A percentile compares a stretch with the other conserved stretches of the same genome.
Conservation (phyloP, 2,797 vertebrate species). For the Hippocampus kuda region DNA sequence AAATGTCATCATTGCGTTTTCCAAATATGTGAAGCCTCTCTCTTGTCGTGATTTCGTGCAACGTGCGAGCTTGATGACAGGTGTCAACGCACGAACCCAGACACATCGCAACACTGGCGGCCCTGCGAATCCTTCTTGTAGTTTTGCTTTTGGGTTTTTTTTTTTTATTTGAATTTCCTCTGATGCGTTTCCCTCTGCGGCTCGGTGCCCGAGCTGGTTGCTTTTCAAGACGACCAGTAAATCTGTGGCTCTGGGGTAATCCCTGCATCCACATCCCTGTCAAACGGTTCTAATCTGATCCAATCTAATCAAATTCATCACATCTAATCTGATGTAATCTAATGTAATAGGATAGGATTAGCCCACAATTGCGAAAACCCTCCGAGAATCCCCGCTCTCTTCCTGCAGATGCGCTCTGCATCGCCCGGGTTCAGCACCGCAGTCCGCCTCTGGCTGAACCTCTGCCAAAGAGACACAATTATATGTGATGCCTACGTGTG, state of each 20-base stretch:
- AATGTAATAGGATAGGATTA: conserved; percentile 62
- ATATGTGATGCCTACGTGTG: conserved; percentile 1
- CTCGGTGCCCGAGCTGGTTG: conserved; percentile 23
- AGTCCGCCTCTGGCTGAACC: conserved; percentile 10
- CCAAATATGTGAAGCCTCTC: conserved; percentile 27
- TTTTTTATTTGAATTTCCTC: conserved; percentile 5
- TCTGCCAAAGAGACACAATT: neutral
- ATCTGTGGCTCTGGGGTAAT: conserved; percentile 60
- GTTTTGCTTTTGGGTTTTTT: conserved; percentile 11
- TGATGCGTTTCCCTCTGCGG: neutral
- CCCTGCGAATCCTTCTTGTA: conserved; percentile 12
- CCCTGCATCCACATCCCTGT: conserved; percentile 55
- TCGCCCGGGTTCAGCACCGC: conserved; percentile 16
- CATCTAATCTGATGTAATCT: conserved; percentile 48
- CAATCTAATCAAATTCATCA: conserved; percentile 32
- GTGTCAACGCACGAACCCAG: conserved; percentile 27
- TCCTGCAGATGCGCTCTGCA: conserved; percentile 18
- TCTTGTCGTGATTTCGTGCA: conserved; percentile 35
- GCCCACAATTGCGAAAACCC: conserved; percentile 40
- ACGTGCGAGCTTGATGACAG: conserved; percentile 31
- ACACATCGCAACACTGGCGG: conserved; percentile 15
- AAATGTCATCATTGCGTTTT: neutral
- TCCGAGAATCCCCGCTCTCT: conserved; percentile 28
- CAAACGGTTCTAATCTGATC: conserved; percentile 52
- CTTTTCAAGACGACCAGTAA: conserved; percentile 38